A percentile compares a stretch with the other conserved stretches of the same genome.
These are phyloP conservation scores for Drosophila quasianomalipes DNA, from an alignment of 2,888 invertebrate genomes.

Conservation along the genomic window DNA sequence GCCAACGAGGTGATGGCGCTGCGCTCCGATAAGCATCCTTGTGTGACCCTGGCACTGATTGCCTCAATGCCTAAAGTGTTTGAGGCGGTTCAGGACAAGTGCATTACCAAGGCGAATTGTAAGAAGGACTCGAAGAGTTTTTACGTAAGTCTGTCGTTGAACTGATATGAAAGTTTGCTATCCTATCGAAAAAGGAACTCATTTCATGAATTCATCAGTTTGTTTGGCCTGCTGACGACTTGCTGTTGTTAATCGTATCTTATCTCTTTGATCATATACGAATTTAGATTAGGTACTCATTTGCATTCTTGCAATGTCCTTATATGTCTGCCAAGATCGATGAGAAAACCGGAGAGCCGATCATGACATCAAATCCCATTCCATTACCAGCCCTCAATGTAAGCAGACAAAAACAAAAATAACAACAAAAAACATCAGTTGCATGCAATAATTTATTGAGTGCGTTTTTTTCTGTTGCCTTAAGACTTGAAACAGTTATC, in stretches of 20 bases:
- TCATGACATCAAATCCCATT: conserved; percentile 86
- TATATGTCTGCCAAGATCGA: conserved; percentile 88
- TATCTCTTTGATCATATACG: conserved; percentile 29
- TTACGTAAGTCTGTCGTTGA: conserved; percentile 88
- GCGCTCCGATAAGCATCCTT: conserved; percentile 91
- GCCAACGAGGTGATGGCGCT: conserved; percentile 91
- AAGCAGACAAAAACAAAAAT: conserved; percentile 84
- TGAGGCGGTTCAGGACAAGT: conserved; percentile 92
- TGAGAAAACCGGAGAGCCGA: conserved; percentile 87
- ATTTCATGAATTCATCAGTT: conserved; percentile 23
- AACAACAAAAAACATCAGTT: conserved; percentile 1
- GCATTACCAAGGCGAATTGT: conserved; percentile 93
- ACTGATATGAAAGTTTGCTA: background rate
- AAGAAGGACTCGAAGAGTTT: conserved; percentile 94
- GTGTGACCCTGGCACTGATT: conserved; percentile 91
- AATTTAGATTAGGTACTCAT: conserved; percentile 91
- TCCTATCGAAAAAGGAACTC: background rate
- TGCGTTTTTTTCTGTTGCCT: conserved; percentile 41
- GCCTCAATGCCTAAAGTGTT: conserved; percentile 93
- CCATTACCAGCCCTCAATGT: conserved; percentile 92
- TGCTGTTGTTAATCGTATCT: conserved; percentile 33
- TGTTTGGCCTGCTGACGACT: conserved; percentile 4
- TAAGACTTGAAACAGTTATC: conserved; percentile 1
- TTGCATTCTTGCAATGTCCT: conserved; percentile 89
- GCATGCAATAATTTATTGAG: conserved; percentile 28